phyloP scores from a whole-genome alignment of 1,140 invertebrate genomes.

The Hermetia illucens region DNA sequence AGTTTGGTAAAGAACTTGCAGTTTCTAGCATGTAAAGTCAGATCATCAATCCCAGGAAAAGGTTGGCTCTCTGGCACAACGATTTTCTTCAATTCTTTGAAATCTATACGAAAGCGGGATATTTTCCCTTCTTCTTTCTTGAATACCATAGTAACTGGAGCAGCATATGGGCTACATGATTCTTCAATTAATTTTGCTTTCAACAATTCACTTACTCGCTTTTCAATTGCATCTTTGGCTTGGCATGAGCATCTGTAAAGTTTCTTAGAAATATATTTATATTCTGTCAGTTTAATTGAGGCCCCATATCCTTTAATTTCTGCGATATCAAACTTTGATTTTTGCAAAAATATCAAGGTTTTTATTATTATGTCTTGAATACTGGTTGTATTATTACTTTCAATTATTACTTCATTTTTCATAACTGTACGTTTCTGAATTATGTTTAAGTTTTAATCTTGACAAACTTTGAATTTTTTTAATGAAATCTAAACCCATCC shows the following conservation, averaged over 20 bases:
- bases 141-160: constrained; percentile 17
- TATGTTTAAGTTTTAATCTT: constrained; percentile 14
- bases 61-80: too few species aligned
- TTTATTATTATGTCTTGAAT: constrained; percentile 16
- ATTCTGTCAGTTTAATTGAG: constrained; percentile 15
- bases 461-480: constrained; percentile 10
- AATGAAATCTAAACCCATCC: constrained; percentile 18
- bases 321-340: constrained; percentile 11
- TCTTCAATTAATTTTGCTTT: constrained; percentile 17
- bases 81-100: too few species aligned
- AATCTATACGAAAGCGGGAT: too few species aligned
- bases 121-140: constrained; percentile 20
- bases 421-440: constrained; percentile 6
- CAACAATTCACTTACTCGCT: constrained; percentile 17
- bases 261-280: constrained; percentile 18
- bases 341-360: constrained; percentile 15
- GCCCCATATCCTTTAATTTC: constrained; percentile 18
- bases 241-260: constrained; percentile 16
- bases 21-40: too few species aligned
- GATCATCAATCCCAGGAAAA: too few species aligned
- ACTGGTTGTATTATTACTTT: constrained; percentile 18
- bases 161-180: constrained; percentile 18
- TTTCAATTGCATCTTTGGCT: constrained; percentile 20
- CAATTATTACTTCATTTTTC: constrained; percentile 6
- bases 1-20: too few species aligned